Evolutionary conservation across 1,140 invertebrate species (phyloP), one percentile per base, ranked within the genome.

Genomic region (Zaprionus taronus): DNA sequence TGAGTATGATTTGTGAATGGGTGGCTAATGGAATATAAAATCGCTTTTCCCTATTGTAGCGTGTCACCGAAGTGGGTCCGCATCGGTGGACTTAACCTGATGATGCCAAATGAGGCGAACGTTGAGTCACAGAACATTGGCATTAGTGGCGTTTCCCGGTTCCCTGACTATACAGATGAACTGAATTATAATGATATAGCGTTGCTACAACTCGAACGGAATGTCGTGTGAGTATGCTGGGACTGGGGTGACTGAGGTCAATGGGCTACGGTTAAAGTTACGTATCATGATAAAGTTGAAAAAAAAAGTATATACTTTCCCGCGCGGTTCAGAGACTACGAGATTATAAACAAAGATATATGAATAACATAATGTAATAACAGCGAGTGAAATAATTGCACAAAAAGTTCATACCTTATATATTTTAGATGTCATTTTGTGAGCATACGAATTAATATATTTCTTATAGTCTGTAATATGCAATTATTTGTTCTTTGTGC

Each of bases 161-260:
- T 91, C 60, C 91, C 91, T 11, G 49, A 77, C 2, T 92, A 92
- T 44, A 66, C 36, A 9, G 62, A 72, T 6, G 65, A 74, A 5
- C 36, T 70, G 1, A 89, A 91, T 72, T 92, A 92, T 38, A 67
- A 91, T 69, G 91, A 92, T 53, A 92, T 92, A 47, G 91, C 87
- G 1, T 58, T 92, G 2, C 36, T 92, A 2, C 67, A 74, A 36
- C 58, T 92, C 5, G 51, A 72, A 1, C 34, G 51, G 2, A 63
- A 84, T 34, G 83, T 91, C 1, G 61, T 72, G 91, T 92, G 47
- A 85, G 89, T 81, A 71, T 51, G 47, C 20, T 24, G 47, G n/a
- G 47, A 47, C 41, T 47, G 41, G n/a, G 41, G n/a, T 47, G 14
- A 15, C 36, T 17, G 47, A 51, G 47, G 47, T 51, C 22, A 51